These are phyloP conservation scores for Eidolon dupreanum DNA, from an alignment of 2,797 vertebrate genomes.

Conservation along the genomic window DNA sequence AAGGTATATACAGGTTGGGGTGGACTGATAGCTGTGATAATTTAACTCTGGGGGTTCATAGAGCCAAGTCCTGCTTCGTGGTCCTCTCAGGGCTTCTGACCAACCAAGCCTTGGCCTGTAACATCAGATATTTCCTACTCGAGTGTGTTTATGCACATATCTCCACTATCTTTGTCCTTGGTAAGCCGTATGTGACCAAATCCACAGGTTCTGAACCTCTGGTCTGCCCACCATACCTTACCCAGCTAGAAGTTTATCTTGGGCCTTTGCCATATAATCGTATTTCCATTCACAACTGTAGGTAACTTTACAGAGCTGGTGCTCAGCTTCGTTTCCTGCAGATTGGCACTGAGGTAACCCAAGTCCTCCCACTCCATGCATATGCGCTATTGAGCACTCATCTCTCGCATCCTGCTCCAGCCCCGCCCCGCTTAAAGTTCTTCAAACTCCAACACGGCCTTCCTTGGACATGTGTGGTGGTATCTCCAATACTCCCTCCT, in stretches of 20 bases:
- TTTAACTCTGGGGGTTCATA: background rate
- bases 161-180: background rate
- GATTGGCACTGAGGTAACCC: background rate
- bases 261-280: background rate
- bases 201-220: background rate
- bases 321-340: background rate
- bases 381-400: fast-evolving
- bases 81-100: background rate
- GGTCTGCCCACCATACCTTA: background rate
- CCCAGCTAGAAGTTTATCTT: background rate
- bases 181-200: background rate
- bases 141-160: no score
- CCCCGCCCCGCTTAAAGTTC: background rate
- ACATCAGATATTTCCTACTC: background rate
- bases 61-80: background rate
- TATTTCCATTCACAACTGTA: background rate
- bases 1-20: background rate
- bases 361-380: fast-evolving
- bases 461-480: background rate
- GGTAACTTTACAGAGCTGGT: background rate
- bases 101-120: background rate
- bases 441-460: background rate
- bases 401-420: fast-evolving
- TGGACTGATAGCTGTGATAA: background rate
- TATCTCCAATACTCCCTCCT: background rate